Evolutionary conservation across 2,797 vertebrate species (phyloP).

Genomic region (Dromococcyx pavoninus): DNA sequence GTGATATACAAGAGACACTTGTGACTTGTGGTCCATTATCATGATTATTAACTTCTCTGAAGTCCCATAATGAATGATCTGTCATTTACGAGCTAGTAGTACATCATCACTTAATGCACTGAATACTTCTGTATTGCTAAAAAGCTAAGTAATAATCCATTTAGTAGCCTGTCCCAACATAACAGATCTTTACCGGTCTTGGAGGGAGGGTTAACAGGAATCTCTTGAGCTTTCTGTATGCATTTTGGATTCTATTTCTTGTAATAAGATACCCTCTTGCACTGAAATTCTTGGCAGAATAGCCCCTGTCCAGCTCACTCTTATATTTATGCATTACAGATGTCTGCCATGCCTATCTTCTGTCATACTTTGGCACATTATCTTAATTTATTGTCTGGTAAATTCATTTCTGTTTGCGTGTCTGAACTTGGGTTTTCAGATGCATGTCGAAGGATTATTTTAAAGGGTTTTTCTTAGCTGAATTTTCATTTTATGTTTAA

Average conservation of each 20-base stretch:
- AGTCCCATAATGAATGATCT: conserved; percentile 19
- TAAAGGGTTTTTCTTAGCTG: background rate
- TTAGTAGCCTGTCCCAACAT: background rate
- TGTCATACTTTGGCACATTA: background rate
- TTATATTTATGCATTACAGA: background rate
- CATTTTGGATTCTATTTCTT: background rate
- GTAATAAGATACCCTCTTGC: background rate
- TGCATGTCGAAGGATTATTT: background rate
- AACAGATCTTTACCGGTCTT: background rate
- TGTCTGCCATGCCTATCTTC: background rate
- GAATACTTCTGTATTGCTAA: background rate
- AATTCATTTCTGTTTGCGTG: background rate
- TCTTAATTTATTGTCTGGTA: background rate
- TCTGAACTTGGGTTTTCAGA: background rate
- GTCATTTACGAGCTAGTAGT: background rate
- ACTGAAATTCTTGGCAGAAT: background rate
- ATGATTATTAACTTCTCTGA: conserved; percentile 53
- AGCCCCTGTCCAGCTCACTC: background rate
- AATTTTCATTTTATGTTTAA: background rate
- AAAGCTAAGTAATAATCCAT: background rate
- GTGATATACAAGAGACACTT: conserved; percentile 39
- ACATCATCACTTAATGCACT: background rate
- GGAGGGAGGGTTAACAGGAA: background rate
- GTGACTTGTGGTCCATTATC: conserved; percentile 22
- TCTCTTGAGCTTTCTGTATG: background rate